Evolutionary conservation across 1,140 invertebrate genomes (phyloP), one percentile per base, ranked within the genome.

Genomic region (Uloborus diversus): DNA sequence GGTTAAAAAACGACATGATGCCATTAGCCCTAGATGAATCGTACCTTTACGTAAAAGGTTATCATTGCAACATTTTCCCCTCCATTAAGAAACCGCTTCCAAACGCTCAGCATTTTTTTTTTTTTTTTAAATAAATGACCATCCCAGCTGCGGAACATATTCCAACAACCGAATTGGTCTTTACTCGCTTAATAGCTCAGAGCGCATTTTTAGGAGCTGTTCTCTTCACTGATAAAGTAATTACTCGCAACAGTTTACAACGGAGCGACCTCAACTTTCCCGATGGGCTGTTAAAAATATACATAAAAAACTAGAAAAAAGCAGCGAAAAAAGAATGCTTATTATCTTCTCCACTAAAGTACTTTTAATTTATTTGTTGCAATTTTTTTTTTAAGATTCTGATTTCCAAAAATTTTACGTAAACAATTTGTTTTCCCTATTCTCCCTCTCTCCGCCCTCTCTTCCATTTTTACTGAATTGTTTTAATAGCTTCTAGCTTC

Each of bases 241-340:
- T 69, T 69, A 69, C 66, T 69, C 56, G 27, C 66, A 69, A 69
- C 66, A 69, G 66, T 69, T 69, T 56, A 69, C 56, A 69, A 69
- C 66, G 66, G 49, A 69, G 32, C 28, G 28, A 53, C 66, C 35
- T 13, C 27, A 17, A 11, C 13, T 28, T 32, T 37, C n/a, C n/a
- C n/a, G n/a, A n/a, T n/a, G n/a, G n/a, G n/a, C n/a, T n/a, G n/a
- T n/a, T n/a, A n/a, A n/a, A n/a, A n/a, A n/a, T n/a, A n/a, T n/a
- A n/a, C n/a, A n/a, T n/a, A n/a, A n/a, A n/a, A n/a, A n/a, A n/a
- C n/a, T n/a, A n/a, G n/a, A n/a, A n/a, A n/a, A n/a, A n/a, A n/a
- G 13, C n/a, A 17, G 20, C n/a, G 20, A 56, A 49, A 69, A 32
- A 28, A 30, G 42, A 7, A 33, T 20, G 49, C 66, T 69, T 69